Percentiles rank a stretch among this genome's conserved stretches.
Evolutionary conservation across 2,797 vertebrate species (phyloP).

Genomic region (Semaprochilodus insignis): DNA sequence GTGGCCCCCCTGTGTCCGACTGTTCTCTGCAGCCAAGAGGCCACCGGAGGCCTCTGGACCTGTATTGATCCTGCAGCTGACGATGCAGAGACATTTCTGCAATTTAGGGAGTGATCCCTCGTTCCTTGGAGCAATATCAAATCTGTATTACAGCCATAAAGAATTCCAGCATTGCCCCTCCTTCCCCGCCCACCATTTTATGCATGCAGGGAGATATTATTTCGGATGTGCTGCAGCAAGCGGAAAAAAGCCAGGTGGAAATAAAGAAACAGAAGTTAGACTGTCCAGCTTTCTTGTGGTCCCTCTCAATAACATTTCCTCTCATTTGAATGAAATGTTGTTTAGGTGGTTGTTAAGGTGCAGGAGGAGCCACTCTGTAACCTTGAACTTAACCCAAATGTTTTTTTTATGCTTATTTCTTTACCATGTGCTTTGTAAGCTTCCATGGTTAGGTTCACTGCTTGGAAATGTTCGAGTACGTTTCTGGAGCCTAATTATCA

Average conservation of each 20-base stretch:
- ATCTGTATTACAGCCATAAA: constrained; percentile 83
- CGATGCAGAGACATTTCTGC: constrained; percentile 74
- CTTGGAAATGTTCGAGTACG: not conserved
- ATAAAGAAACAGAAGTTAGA: constrained; percentile 59
- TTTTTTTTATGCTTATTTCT: not conserved
- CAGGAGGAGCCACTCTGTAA: not conserved
- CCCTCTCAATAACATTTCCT: constrained; percentile 42
- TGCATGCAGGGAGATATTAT: constrained; percentile 74
- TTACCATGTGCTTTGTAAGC: not conserved
- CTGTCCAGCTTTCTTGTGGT: constrained; percentile 60
- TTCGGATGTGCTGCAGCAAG: constrained; percentile 71
- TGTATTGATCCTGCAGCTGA: constrained; percentile 70
- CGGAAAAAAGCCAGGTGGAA: constrained; percentile 70
- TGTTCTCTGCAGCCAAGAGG: constrained; percentile 59
- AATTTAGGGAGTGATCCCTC: constrained; percentile 80
- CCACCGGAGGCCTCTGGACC: constrained; percentile 59
- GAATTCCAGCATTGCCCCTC: constrained; percentile 68
- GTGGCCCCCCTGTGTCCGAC: constrained; percentile 64
- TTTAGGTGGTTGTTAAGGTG: no score
- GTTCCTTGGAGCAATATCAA: constrained; percentile 80
- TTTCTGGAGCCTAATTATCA: not conserved
- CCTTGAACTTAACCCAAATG: not conserved
- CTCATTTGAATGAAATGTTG: not conserved
- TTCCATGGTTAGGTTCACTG: not conserved
- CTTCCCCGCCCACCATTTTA: constrained; percentile 64